Base-by-base conservation (phyloP, 2,797 vertebrate species). In the Rhadinocentrus ornatus region DNA sequence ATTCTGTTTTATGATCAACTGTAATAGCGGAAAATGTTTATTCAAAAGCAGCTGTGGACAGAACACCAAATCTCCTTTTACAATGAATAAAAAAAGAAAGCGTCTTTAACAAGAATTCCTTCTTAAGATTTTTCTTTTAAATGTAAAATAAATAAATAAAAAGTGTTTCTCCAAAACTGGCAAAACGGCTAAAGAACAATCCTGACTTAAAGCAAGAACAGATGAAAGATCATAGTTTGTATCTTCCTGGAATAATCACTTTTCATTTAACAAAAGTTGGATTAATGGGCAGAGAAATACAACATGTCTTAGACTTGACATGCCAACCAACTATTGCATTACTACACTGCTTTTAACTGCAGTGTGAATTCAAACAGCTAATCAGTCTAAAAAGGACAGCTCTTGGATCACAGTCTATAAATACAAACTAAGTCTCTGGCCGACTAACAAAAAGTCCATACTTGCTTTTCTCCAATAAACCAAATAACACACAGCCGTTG, bases 21-120 rank as follows among this genome's bases (percentile, higher is more conserved):
- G 26, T 27, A 8, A 74, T 39, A 54, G 27, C 1, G 5, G 67
- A 26, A 39, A 20, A 61, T 61, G 32, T 11, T 54, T 73, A 61
- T 16, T n/a, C n/a, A n/a, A 60, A 37, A 26, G 20, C 64, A 75
- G 58, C 55, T 48, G 54, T 57, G 62, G 60, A 73, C 31, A 59
- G 34, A 55, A 71, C 53, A 54, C 16, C 39, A 13, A 66, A 53
- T 56, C 55, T 70, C 27, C 53, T 46, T 67, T 80, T 55, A 66
- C 20, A 54, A 20, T 10, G 13, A 16, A 50, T 62, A 6, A 59
- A 44, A 48, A 52, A 54, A 55, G 56, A n/a, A n/a, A n/a, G n/a
- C 1, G 5, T 56, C 79, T 62, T 54, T 62, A 62, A 62, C 62
- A 53, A 2, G 32, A 41, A 73, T 1, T 15, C 22, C 3, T 15